Percentiles rank a stretch among this genome's conserved stretches.
Evolutionary conservation across 2,888 invertebrate genomes (phyloP).

Genomic region (Stenchaetothrips biformis): DNA sequence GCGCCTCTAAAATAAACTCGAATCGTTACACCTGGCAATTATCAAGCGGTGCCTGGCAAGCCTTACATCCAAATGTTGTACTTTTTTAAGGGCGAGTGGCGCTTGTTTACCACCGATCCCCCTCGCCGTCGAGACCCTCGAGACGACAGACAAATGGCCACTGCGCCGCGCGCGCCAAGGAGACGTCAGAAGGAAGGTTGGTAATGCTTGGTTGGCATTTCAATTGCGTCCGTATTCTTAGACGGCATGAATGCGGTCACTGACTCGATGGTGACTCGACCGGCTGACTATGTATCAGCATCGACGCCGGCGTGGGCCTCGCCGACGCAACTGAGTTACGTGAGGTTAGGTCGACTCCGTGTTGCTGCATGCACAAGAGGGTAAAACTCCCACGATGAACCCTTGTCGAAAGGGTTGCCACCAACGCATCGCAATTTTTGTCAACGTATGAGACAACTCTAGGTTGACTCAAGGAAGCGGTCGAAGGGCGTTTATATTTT

Average conservation of each 20-base stretch:
- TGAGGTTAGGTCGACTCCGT: not conserved
- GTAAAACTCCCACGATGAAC: no score
- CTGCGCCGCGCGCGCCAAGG: not conserved
- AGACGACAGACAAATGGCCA: not conserved
- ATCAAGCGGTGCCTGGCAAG: no score
- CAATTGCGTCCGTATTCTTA: conserved; percentile 1
- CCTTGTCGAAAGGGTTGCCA: no score
- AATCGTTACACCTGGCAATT: not conserved
- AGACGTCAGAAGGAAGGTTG: not conserved
- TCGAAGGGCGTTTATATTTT: no score
- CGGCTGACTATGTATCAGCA: not conserved
- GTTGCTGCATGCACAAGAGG: no score
- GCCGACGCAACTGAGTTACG: no score
- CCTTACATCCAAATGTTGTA: no score
- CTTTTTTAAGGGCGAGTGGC: not conserved
- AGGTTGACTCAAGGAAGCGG: no score
- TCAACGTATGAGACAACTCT: no score
- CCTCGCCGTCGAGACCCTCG: not conserved
- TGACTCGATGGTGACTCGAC: not conserved
- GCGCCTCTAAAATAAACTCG: not conserved
- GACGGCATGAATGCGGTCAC: not conserved
- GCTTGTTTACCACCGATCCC: no score
- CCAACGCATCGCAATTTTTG: no score
- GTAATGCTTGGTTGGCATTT: conserved; percentile 14
- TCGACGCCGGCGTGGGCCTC: no score